A percentile compares a stretch with the other conserved stretches of the same genome.
These are phyloP conservation scores for Calycopis cecrops DNA, from an alignment of 1,140 invertebrate genomes.

Conservation along the genomic window DNA sequence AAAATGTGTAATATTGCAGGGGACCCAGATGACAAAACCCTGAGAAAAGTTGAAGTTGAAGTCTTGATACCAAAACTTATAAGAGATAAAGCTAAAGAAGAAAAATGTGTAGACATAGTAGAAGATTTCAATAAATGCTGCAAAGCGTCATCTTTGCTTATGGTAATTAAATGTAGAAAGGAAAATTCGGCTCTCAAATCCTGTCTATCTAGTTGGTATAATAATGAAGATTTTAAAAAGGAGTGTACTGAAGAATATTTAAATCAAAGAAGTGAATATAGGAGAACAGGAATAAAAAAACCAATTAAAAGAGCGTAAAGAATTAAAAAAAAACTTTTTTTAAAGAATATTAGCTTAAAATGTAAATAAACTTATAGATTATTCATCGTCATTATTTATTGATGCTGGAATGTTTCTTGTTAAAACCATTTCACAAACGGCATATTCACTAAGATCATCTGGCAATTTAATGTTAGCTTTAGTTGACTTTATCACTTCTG, in stretches of 20 bases:
- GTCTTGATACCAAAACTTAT: constrained; percentile 91
- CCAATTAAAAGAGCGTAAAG: constrained; percentile 63
- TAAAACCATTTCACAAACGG: constrained; percentile 53
- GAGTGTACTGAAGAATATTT: constrained; percentile 88
- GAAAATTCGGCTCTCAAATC: constrained; percentile 81
- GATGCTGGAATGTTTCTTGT: constrained; percentile 56
- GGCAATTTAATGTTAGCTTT: constrained; percentile 35
- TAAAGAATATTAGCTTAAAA: constrained; percentile 17
- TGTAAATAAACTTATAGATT: constrained; percentile 43
- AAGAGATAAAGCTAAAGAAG: constrained; percentile 83
- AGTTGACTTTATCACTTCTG: constrained; percentile 45
- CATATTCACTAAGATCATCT: constrained; percentile 48
- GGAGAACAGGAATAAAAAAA: constrained; percentile 84
- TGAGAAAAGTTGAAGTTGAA: constrained; percentile 90
- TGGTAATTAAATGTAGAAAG: constrained; percentile 84
- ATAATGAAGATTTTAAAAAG: constrained; percentile 83
- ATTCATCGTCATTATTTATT: constrained; percentile 62
- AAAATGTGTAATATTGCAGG: constrained; percentile 75
- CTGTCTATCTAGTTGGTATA: constrained; percentile 86
- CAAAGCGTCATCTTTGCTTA: constrained; percentile 79
- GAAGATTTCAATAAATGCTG: constrained; percentile 85
- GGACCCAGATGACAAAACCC: constrained; percentile 86
- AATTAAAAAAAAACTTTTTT: constrained; percentile 13
- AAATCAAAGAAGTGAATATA: constrained; percentile 85
- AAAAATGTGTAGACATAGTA: constrained; percentile 86